Base-by-base conservation (phyloP, 2,797 vertebrate species). In the Mionectes olivaceus region DNA sequence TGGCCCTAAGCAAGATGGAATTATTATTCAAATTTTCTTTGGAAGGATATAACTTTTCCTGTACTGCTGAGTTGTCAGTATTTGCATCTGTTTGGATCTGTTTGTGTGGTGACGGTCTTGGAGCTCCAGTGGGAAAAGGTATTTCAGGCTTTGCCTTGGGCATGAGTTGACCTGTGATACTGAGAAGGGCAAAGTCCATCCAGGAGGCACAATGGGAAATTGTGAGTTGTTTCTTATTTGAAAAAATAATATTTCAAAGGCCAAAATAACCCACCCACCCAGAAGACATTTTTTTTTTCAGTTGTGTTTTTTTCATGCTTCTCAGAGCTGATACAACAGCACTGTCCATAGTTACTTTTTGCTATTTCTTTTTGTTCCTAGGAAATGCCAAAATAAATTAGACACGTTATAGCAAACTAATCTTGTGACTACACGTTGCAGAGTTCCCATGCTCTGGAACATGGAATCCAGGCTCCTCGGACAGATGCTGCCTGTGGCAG, bases 301-400 rank as follows among this genome's bases (percentile, higher is more conserved):
- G 17, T 13, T 83, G 27, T 59, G 10, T 9, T 39, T 65, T 83
- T 83, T 73, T 30, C 30, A 9, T 59, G 47, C 32, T 79, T 73
- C 56, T 84, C 60, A n/a, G 55, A 79, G 35, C n/a, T 65, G 22
- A 55, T 93, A 60, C 9, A 71, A 33, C 35, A 65, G 35, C 30
- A 37, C 32, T 67, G 47, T 44, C 55, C 3, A 4, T 30, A 46
- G 44, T n/a, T 83, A 23, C 2, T 21, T 59, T 89, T 64, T 64
- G 11, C 10, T 46, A 0, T 13, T 50, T 23, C 32, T 60, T 33
- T 69, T 33, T 37, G 6, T 22, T 74, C 41, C n/a, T 56, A 53
- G 67, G 78, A 80, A 93, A 93, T 87, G 81, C 64, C 69, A 68
- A 32, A 67, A 64, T 85, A 75, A 89, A 92, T 95, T 50, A 90